Conservation (phyloP, 2,888 invertebrate species). For the Halocaridina rubra region DNA sequence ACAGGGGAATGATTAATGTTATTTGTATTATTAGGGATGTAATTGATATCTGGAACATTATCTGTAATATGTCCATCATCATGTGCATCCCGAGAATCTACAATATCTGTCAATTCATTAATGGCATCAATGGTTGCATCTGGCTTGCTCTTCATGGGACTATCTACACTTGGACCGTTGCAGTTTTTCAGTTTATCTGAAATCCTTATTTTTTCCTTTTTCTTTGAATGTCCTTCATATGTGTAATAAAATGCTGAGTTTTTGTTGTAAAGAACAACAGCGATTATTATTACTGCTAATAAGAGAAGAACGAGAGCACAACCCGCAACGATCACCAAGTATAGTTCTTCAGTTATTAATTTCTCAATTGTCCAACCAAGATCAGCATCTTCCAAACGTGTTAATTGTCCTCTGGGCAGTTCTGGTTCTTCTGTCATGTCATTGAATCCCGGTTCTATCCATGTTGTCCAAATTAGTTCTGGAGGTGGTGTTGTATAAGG, state of each 20-base stretch:
- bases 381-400: not conserved
- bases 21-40: not conserved
- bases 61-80: slow-evolving; percentile 2
- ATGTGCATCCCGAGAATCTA: slow-evolving; percentile 57
- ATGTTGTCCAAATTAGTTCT: slow-evolving; percentile 22
- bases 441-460: not conserved
- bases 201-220: not conserved
- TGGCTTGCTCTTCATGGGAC: slow-evolving; percentile 11
- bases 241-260: slow-evolving; percentile 83
- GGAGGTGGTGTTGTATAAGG: not conserved
- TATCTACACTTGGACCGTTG: slow-evolving; percentile 16
- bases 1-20: not conserved
- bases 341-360: slow-evolving; percentile 20
- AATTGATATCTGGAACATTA: not conserved
- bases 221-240: slow-evolving; percentile 74
- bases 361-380: slow-evolving; percentile 5
- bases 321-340: slow-evolving; percentile 69
- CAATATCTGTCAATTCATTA: slow-evolving; percentile 59
- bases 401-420: slow-evolving; percentile 26
- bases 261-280: slow-evolving; percentile 76
- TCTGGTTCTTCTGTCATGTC: slow-evolving; percentile 14
- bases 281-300: slow-evolving; percentile 70
- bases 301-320: slow-evolving; percentile 71
- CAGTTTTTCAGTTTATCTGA: slow-evolving; percentile 24
- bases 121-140: slow-evolving; percentile 59